Percentiles rank a stretch among this genome's conserved stretches.
Conservation (phyloP, 2,113 vertebrate species). For the Trachemys scripta region DNA sequence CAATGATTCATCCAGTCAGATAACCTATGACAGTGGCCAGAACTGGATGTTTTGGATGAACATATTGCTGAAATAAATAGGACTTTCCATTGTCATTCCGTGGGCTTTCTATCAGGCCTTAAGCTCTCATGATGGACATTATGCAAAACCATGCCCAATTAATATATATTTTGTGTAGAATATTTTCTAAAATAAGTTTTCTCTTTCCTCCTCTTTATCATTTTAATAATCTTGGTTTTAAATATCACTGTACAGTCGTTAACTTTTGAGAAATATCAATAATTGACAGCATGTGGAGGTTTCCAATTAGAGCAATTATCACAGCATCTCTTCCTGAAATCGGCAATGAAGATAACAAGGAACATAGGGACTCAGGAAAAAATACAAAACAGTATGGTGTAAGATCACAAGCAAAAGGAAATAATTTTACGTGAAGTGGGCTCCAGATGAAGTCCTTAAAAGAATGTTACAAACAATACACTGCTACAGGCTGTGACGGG, state of each 20-base stretch:
- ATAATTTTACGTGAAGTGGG: not conserved
- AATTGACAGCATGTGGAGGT: not conserved
- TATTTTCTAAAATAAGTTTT: not conserved
- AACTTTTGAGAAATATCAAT: constrained; percentile 12
- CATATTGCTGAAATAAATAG: not conserved
- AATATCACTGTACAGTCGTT: not conserved
- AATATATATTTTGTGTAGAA: not conserved
- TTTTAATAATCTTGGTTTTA: not conserved
- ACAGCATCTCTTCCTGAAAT: not conserved
- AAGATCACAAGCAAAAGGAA: not conserved
- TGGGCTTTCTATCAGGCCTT: not conserved
- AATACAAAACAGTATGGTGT: not conserved
- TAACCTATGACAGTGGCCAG: not conserved
- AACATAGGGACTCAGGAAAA: not conserved
- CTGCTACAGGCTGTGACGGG: not conserved
- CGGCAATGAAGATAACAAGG: not conserved
- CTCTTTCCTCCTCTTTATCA: not conserved
- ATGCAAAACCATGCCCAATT: not conserved
- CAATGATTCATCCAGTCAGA: not conserved
- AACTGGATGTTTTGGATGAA: not conserved
- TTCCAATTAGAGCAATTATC: not conserved
- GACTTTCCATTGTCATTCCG: not conserved
- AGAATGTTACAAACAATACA: not conserved
- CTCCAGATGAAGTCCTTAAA: not conserved
- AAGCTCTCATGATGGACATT: not conserved